Evolutionary conservation across 2,113 vertebrate genomes (phyloP), one percentile per base, ranked within the genome.

Genomic region (Empidonax alnorum): DNA sequence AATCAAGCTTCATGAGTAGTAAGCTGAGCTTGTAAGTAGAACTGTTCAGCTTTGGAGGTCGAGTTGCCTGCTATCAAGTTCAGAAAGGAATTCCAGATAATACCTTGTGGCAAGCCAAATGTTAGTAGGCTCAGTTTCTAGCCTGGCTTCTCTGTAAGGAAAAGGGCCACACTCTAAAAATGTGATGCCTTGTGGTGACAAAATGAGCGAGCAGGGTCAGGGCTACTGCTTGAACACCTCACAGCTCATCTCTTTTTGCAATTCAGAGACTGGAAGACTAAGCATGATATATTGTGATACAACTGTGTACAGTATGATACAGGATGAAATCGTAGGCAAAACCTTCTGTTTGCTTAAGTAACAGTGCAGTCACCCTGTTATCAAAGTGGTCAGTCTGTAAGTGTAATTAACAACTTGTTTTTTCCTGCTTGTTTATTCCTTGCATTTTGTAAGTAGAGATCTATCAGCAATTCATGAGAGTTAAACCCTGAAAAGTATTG

Each of bases 291-390:
- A 10, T 35, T 0, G 0, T 84, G 65, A 66, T 28, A n/a, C 24
- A 53, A 9, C 30, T 37, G 9, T 28, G 41, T 72, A 21, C 30
- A 37, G 42, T 42, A 18, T 67, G 42, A 55, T 14, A 52, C 25
- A 33, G 44, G 41, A n/a, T 62, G 46, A 62, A 73, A 73, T 16
- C 0, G 0, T 17, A 7, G 22, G 25, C 22, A 44, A 93, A 89
- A 31, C 27, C 30, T 49, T 33, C 55, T 58, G 5, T 56, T 80
- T 90, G 13, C 28, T 49, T 31, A 37, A 58, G 46, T 28, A 58
- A 10, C 6, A 8, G 14, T 30, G 20, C 8, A 6, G 42, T 69
- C 10, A 21, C 49, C 1, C 0, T 16, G 4, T 37, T 74, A 19
- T 30, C 49, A 6, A 72, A 82, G 66, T 37, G 62, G 31, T 52